phyloP scores from a whole-genome alignment of 2,888 invertebrate genomes.

The Dinocampus coccinellae region DNA sequence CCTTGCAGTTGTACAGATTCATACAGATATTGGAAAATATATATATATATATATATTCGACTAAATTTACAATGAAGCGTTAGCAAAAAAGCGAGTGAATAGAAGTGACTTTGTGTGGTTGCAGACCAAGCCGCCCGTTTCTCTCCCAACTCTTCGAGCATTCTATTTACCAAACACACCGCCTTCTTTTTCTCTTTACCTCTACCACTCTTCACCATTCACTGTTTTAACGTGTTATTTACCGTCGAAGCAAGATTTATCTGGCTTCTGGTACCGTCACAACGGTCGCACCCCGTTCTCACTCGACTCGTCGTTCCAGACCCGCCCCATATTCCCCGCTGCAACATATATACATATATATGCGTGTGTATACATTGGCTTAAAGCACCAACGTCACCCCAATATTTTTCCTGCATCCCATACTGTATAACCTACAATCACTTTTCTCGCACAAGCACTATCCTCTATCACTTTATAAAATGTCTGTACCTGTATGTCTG shows the following conservation, averaged over 20 bases:
- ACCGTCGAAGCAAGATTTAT: conserved; percentile 50
- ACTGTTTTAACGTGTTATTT: conserved; percentile 50
- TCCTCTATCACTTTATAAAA: not conserved
- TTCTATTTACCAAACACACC: conserved; percentile 23
- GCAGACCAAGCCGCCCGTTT: conserved; percentile 30
- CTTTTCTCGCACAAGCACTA: conserved; percentile 11
- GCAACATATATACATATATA: conserved; percentile 29
- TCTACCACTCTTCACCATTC: conserved; percentile 43
- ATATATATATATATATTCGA: conserved; percentile 26
- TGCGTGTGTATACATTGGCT: not conserved
- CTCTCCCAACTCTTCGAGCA: conserved; percentile 20
- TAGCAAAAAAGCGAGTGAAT: conserved; percentile 30
- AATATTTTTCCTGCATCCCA: conserved; percentile 32
- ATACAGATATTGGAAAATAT: not conserved
- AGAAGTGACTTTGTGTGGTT: conserved; percentile 38
- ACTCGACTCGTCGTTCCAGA: not conserved
- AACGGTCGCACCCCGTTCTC: conserved; percentile 43
- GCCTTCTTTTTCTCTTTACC: conserved; percentile 24
- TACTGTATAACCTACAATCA: not conserved
- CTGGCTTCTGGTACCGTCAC: conserved; percentile 48
- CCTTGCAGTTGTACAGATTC: not conserved
- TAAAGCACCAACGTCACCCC: conserved; percentile 22
- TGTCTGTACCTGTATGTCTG: not conserved
- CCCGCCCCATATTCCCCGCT: conserved; percentile 11
- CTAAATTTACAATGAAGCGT: conserved; percentile 19